These are phyloP conservation scores for Buathra laborator DNA, from an alignment of 2,888 invertebrate species.

Conservation along the genomic window DNA sequence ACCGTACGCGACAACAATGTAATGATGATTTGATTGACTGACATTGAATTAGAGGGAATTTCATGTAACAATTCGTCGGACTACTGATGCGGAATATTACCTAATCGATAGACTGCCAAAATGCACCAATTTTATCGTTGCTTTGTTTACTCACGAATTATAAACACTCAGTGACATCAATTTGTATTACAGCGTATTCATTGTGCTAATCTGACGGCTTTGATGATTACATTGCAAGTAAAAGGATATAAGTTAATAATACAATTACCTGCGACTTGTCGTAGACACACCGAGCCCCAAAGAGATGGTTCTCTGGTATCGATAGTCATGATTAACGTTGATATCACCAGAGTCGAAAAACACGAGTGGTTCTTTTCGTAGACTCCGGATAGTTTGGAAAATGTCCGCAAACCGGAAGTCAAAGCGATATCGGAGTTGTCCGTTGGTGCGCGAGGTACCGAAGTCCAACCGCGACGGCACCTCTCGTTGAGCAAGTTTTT, in stretches of 20 bases:
- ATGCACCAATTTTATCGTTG: neutral
- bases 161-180: neutral
- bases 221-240: neutral
- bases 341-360: neutral
- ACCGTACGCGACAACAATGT: neutral
- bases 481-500: constrained; percentile 86
- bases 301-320: constrained; percentile 41
- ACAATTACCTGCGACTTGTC: constrained; percentile 65
- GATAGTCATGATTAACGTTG: neutral
- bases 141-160: neutral
- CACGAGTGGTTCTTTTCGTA: neutral
- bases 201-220: neutral
- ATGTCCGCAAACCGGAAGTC: neutral
- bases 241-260: constrained; percentile 33
- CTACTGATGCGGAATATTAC: constrained; percentile 31
- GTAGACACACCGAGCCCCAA: constrained; percentile 55
- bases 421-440: neutral
- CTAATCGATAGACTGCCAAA: constrained; percentile 38
- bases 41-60: neutral
- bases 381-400: neutral
- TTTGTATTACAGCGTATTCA: neutral
- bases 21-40: neutral
- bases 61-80: neutral
- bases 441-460: neutral
- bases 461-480: constrained; percentile 10